Base-by-base conservation (phyloP, 2,888 invertebrate genomes). In the Drosophila suboccidentalis region DNA sequence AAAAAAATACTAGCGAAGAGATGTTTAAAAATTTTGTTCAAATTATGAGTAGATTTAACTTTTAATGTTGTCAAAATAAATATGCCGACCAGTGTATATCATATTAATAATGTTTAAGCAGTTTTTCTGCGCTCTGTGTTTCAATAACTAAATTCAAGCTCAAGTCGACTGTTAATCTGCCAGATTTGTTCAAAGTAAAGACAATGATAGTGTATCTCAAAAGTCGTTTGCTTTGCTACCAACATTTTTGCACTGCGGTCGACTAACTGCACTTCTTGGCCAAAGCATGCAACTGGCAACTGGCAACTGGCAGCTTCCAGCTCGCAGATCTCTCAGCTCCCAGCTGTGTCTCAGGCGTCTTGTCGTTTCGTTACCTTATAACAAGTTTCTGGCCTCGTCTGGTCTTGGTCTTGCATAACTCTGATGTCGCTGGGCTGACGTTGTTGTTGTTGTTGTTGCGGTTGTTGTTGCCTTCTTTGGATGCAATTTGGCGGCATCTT, bases 401-500 rank as follows among this genome's bases (percentile, higher is more conserved):
- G 64, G 72, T 80, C 70, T 76, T 73, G 71, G 63, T 70, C 73
- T 88, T 86, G 87, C 85, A 86, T 86, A 86, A 88, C 83, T 80
- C 15, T 74, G 8, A 9, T 9, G 71, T 78, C 63, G 78, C 75
- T 87, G 87, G 87, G 85, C 85, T 74, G 68, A 47, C 60, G 61
- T 46, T 55, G 67, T 32, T 59, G 59, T 41, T 62, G 67, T 19
- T 61, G 51, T 41, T 71, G 63, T 51, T 72, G 71, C 53, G 73
- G 74, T 41, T 74, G 63, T 55, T 72, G 71, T 57, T 79, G 79
- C 78, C 87, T 78, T 84, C 87, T 87, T 84, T 85, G 85, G 85
- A 66, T 80, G 78, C 85, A 84, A 82, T 84, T 84, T 87, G 82
- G 87, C 80, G 80, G 82, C 87, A 78, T 84, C 85, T 85, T 87